phyloP scores from a whole-genome alignment of 2,113 vertebrate species.

The Accipiter cooperii region DNA sequence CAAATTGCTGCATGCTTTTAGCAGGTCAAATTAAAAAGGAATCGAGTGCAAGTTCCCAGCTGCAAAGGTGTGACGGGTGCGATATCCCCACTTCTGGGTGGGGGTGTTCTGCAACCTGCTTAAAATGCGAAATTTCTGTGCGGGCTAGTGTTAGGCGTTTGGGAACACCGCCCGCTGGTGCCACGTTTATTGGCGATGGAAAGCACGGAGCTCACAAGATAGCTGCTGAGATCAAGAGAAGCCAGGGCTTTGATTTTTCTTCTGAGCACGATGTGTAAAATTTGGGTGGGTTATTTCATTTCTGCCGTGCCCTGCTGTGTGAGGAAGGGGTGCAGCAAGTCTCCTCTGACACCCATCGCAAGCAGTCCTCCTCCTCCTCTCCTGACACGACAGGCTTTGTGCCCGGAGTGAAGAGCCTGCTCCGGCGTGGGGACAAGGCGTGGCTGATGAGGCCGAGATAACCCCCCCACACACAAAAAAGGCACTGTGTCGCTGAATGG shows the following conservation, averaged over 20 bases:
- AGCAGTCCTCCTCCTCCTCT: constrained; percentile 20
- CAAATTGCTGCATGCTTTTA: not conserved
- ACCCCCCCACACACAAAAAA: constrained; percentile 69
- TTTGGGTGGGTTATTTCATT: constrained; percentile 33
- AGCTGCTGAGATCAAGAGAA: not conserved
- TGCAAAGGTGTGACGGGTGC: not conserved
- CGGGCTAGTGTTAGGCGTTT: not conserved
- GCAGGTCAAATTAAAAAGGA: not conserved
- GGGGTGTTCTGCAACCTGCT: not conserved
- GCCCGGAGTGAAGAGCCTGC: constrained; percentile 60
- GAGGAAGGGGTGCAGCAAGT: not conserved
- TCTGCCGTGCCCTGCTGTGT: not conserved
- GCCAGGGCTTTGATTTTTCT: not conserved
- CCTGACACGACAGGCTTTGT: constrained; percentile 68
- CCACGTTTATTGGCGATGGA: not conserved
- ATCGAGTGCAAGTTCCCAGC: fast-evolving
- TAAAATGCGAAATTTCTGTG: not conserved
- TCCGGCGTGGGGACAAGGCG: constrained; percentile 69
- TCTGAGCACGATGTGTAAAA: not conserved
- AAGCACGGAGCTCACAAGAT: not conserved
- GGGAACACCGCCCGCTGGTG: not conserved
- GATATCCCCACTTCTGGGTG: not conserved
- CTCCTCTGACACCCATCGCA: constrained; percentile 9
- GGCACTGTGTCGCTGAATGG: constrained; percentile 73
- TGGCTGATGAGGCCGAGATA: constrained; percentile 80